Evolutionary conservation across 2,113 vertebrate genomes (phyloP).

Genomic region (Panthera leo): DNA sequence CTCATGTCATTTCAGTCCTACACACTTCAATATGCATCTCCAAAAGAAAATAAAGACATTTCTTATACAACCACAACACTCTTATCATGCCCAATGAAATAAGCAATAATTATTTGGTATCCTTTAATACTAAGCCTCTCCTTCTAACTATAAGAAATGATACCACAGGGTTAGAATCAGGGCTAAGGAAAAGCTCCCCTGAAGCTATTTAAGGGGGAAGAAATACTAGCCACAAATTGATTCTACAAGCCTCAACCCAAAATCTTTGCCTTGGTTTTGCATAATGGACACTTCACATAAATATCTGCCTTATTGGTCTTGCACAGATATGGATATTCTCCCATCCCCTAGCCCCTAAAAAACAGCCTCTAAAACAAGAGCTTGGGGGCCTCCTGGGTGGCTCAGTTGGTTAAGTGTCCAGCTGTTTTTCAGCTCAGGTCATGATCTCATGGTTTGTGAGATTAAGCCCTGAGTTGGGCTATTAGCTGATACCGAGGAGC

Average conservation of each 20-base stretch:
- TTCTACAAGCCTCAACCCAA: neutral
- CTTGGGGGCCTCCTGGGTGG: no score
- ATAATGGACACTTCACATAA: neutral
- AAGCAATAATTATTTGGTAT: neutral
- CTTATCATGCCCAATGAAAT: neutral
- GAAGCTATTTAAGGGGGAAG: neutral
- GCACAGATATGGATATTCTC: no score
- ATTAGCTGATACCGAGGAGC: no score
- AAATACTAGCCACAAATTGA: neutral
- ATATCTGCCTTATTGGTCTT: neutral
- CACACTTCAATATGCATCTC: neutral
- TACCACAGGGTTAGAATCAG: neutral
- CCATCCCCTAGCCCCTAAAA: neutral
- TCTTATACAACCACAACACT: neutral
- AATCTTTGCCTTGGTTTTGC: neutral
- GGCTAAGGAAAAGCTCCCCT: neutral
- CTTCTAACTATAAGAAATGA: neutral
- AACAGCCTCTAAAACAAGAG: neutral
- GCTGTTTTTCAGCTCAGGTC: no score
- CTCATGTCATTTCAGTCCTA: neutral
- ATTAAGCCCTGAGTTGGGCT: no score
- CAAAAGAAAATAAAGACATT: neutral
- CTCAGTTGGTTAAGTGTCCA: no score
- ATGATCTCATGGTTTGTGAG: no score
- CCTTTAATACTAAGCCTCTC: neutral